Evolutionary conservation across 2,888 invertebrate species (phyloP), one percentile per base, ranked within the genome.

Genomic region (Zelleria hepariella): DNA sequence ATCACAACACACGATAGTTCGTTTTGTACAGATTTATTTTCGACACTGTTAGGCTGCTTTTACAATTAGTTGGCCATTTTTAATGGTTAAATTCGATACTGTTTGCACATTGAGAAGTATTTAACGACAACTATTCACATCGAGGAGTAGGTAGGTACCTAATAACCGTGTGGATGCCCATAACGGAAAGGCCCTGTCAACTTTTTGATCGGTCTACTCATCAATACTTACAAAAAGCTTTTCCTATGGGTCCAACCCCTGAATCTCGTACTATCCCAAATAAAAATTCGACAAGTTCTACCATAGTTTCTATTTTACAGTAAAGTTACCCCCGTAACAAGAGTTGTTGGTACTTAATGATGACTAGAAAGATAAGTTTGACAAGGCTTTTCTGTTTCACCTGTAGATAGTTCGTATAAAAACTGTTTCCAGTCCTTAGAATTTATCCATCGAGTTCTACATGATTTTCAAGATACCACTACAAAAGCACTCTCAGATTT

Each of bases 21-120:
- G 71, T 86, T 86, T 86, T 87, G 86, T 87, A 86, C 86, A 87
- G 86, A 86, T 86, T 87, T 87, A 86, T 86, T 86, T 80, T 85
- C 85, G 82, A 85, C 85, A 85, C 77, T 83, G 83, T 83, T 82
- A 83, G 80, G 83, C 80, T 84, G 84, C 80, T 72, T 82, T 83
- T 84, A 87, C 86, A 86, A 81, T 72, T 71, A 72, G 71, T 74
- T 76, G 76, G 78, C 76, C 80, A 81, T 80, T 74, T 70, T 82
- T 77, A 73, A 75, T 79, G 75, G 56, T 77, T 78, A 75, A 80
- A 86, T 84, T 86, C 84, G 85, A 85, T 80, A 78, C 69, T 68
- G 73, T 71, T 75, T 72, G 74, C 75, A 79, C 77, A 78, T 77
- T 74, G 72, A 78, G 70, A 77, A 70, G 23, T 53, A 23, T 7